phyloP scores from a whole-genome alignment of 2,113 vertebrate genomes.

The Gasterosteus nipponicus region DNA sequence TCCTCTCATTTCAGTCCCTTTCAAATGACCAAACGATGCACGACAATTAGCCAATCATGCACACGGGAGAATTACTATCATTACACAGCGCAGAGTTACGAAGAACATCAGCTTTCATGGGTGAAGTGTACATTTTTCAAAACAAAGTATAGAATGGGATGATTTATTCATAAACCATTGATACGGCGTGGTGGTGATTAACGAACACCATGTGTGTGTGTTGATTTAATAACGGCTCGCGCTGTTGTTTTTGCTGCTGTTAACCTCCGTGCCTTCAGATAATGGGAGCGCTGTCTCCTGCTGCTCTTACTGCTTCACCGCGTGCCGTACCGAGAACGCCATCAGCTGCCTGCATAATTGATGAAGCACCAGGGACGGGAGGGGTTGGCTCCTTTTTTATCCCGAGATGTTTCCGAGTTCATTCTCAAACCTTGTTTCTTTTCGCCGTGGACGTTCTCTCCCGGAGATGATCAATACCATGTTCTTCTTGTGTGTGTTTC shows the following conservation, averaged over 20 bases:
- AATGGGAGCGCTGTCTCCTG: constrained; percentile 44
- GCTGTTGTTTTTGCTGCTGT: constrained; percentile 36
- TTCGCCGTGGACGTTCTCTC: constrained; percentile 26
- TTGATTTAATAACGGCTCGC: constrained; percentile 48
- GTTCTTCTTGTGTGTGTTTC: neutral
- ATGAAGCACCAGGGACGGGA: constrained; percentile 48
- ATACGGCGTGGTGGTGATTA: constrained; percentile 17
- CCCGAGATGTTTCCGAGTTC: constrained; percentile 34
- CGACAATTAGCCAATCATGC: neutral
- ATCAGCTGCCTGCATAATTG: constrained; percentile 66
- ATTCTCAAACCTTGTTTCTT: constrained; percentile 22
- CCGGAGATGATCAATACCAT: constrained; percentile 17
- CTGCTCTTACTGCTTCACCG: constrained; percentile 57
- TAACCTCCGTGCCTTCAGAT: constrained; percentile 46
- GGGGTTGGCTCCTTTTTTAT: neutral
- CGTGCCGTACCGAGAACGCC: constrained; percentile 36
- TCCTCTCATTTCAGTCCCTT: no score
- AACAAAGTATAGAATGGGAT: neutral
- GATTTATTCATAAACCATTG: neutral
- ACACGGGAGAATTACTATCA: neutral
- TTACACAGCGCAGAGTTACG: neutral
- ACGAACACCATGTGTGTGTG: constrained; percentile 18
- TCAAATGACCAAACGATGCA: no score
- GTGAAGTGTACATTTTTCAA: neutral
- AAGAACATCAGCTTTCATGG: neutral